phyloP scores from a whole-genome alignment of 2,888 invertebrate genomes.

The Sarcophaga variegata region DNA sequence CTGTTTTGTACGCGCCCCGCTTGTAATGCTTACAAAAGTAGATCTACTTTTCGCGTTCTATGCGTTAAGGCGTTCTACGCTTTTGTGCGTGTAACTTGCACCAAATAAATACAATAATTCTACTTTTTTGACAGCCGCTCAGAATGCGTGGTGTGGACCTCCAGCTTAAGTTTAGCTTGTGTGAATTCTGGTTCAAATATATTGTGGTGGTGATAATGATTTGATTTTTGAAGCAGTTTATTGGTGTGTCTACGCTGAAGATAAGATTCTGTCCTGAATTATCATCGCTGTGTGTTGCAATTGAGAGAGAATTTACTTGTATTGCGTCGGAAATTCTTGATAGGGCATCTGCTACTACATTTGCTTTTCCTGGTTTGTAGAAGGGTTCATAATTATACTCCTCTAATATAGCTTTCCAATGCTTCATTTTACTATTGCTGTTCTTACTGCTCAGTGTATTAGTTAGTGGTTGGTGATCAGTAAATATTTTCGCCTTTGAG shows the following conservation, averaged over 20 bases:
- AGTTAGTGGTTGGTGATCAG: conserved; percentile 53
- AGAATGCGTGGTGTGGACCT: too few species aligned
- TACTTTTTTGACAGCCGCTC: too few species aligned
- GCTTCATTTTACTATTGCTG: conserved; percentile 45
- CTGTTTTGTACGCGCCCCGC: neutral
- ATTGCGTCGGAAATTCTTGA: conserved; percentile 15
- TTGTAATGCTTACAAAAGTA: neutral
- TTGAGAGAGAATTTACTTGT: neutral
- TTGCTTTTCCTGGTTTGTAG: conserved; percentile 42
- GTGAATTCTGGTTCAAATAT: too few species aligned
- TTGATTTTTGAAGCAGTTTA: too few species aligned
- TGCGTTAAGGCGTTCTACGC: neutral
- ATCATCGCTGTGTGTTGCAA: conserved; percentile 20
- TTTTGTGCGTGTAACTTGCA: too few species aligned
- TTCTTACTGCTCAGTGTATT: conserved; percentile 45
- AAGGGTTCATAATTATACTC: neutral
- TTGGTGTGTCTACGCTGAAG: neutral
- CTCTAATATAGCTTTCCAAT: conserved; percentile 30
- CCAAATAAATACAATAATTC: too few species aligned
- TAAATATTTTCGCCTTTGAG: conserved; percentile 41
- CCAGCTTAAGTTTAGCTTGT: too few species aligned
- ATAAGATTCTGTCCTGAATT: conserved; percentile 21
- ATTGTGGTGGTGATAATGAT: too few species aligned
- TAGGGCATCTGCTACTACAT: conserved; percentile 31
- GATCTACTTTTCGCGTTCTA: neutral